Evolutionary conservation across 2,797 vertebrate species (phyloP), one percentile per base, ranked within the genome.

Genomic region (Scomberomorus guttatus): DNA sequence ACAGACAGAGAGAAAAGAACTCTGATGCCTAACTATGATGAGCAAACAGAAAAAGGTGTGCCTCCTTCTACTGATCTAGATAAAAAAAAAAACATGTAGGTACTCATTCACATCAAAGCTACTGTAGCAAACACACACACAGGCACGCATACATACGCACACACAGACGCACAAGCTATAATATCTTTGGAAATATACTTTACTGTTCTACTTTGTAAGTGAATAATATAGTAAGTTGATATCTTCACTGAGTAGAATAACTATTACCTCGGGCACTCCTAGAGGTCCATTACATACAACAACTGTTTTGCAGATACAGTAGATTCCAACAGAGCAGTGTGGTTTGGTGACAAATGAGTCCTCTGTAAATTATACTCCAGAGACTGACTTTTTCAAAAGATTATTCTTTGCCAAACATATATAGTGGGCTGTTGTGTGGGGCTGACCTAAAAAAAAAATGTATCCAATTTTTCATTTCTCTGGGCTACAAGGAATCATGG

Each of bases 191-290:
- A 50, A 42, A 64, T 8, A 62, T 10, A 29, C 52, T n/a, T 14
- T 72, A 50, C 44, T 79, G 61, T 56, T 78, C 17, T 61, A 50
- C 70, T 77, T 72, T 75, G 72, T 52, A 72, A 32, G 44, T 75
- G 83, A 85, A 88, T 77, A 88, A 85, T 75, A 83, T 22, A 62
- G 81, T 75, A 86, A 88, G 75, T 20, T 76, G 86, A 87, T 85
- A 85, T 56, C 66, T 59, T 80, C 44, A 66, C 58, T 0, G 51
- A 44, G 80, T 10, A 48, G 70, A 81, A 32, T 63, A 44, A 66
- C 0, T 1, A 54, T 57, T 27, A 58, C 65, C 68, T 48, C 29
- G 1, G 80, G 82, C 74, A 32, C 61, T 52, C 34, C 18, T 48
- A 55, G 4, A 56, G 69, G 72, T 74, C 62, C 55, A 63, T 73